Evolutionary conservation across 2,113 vertebrate genomes (phyloP).

Genomic region (Syngnathus floridae): DNA sequence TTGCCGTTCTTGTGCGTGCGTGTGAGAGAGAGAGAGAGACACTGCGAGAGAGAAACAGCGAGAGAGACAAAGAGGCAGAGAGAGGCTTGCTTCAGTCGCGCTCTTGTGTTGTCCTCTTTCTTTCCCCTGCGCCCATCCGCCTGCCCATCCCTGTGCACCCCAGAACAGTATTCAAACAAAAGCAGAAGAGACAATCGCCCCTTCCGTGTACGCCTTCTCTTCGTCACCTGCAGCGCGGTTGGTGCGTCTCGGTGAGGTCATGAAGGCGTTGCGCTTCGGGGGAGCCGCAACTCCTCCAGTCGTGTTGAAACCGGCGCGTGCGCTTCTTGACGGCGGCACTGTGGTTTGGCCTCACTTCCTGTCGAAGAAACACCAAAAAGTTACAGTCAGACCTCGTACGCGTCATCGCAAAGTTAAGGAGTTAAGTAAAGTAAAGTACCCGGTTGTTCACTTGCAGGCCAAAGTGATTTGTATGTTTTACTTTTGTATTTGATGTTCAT

Average conservation of each 20-base stretch:
- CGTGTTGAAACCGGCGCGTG: conserved; percentile 68
- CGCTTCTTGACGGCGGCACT: conserved; percentile 46
- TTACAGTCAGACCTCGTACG: too few relatives aligned
- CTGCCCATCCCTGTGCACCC: neutral
- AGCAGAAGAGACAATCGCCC: neutral
- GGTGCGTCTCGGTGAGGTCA: neutral
- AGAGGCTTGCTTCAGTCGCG: neutral
- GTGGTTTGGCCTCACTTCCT: conserved; percentile 75
- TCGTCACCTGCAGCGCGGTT: neutral
- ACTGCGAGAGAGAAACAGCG: too few relatives aligned
- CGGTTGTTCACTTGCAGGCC: too few relatives aligned
- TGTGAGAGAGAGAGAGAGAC: too few relatives aligned
- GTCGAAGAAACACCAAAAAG: conserved; percentile 43
- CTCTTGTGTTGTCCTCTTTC: neutral
- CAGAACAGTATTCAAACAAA: neutral
- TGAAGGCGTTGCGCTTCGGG: neutral
- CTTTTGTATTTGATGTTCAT: too few relatives aligned
- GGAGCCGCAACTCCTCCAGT: conserved; percentile 5
- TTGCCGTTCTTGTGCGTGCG: neutral
- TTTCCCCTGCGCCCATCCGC: neutral
- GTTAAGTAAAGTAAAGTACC: too few relatives aligned
- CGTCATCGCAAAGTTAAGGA: conserved; percentile 41
- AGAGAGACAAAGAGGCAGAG: too few relatives aligned
- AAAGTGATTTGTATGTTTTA: too few relatives aligned
- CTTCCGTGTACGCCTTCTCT: neutral